Percentiles rank a stretch among this genome's conserved stretches.
Evolutionary conservation across 2,797 vertebrate species (phyloP).

Genomic region (Odontamblyopus lacepedii): DNA sequence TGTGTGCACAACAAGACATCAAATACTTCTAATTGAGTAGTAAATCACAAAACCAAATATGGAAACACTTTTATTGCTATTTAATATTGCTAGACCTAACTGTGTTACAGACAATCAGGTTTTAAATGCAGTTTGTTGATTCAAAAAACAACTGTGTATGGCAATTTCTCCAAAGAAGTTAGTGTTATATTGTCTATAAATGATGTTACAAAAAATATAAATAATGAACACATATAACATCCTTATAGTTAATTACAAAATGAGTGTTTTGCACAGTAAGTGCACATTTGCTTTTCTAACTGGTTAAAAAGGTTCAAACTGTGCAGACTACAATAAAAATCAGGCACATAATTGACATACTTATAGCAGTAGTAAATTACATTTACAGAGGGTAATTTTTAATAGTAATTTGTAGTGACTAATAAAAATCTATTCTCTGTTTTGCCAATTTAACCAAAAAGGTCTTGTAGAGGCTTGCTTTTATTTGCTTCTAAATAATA

Average conservation of each 20-base stretch:
- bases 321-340: slow-evolving; percentile 58
- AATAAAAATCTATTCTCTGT: too few species aligned
- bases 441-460: neutral
- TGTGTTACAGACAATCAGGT: slow-evolving; percentile 60
- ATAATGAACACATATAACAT: slow-evolving; percentile 55
- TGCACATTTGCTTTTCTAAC: slow-evolving; percentile 54
- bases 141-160: slow-evolving; percentile 59
- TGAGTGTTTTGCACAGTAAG: slow-evolving; percentile 44
- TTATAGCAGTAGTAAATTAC: slow-evolving; percentile 1
- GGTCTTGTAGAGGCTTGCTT: neutral
- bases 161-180: slow-evolving; percentile 40
- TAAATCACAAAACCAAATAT: slow-evolving; percentile 36
- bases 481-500: neutral
- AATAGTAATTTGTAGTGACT: neutral
- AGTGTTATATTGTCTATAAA: slow-evolving; percentile 54
- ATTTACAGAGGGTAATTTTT: neutral
- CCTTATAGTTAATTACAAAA: slow-evolving; percentile 61
- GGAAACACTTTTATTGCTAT: slow-evolving; percentile 62
- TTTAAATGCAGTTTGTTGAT: slow-evolving; percentile 60
- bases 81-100: slow-evolving; percentile 56
- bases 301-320: slow-evolving; percentile 46
- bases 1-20: slow-evolving; percentile 36
- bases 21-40: neutral
- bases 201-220: slow-evolving; percentile 73
- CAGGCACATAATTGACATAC: slow-evolving; percentile 68